Evolutionary conservation across 2,888 invertebrate species (phyloP).

Genomic region (Cotesia congregata): DNA sequence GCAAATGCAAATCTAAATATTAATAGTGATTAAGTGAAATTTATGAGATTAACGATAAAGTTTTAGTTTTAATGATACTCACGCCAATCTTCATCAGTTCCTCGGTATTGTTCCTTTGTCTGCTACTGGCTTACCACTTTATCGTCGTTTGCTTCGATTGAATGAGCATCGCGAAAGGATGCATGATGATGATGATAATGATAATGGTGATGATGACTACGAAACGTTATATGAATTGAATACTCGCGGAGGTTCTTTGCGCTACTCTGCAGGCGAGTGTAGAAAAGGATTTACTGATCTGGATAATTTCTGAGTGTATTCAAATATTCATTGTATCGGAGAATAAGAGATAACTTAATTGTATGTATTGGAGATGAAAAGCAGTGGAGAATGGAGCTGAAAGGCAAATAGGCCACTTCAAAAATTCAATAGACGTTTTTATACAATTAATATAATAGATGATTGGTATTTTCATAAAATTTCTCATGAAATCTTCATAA

Average conservation of each 20-base stretch:
- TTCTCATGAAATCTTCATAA: too few relatives aligned
- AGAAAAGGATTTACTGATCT: slow-evolving; percentile 26
- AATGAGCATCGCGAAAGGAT: slow-evolving; percentile 19
- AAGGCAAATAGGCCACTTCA: background rate
- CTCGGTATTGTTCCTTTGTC: slow-evolving; percentile 20
- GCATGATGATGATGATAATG: background rate
- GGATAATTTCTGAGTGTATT: slow-evolving; percentile 17
- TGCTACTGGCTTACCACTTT: background rate
- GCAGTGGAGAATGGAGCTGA: background rate
- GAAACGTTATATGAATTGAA: slow-evolving; percentile 18
- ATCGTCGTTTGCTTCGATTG: slow-evolving; percentile 17
- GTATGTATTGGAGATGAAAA: background rate
- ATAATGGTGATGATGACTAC: slow-evolving; percentile 3
- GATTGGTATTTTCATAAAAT: too few relatives aligned
- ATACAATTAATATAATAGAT: too few relatives aligned
- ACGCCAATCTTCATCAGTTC: slow-evolving; percentile 21
- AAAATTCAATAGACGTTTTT: too few relatives aligned
- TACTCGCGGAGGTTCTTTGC: background rate
- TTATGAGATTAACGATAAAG: slow-evolving; percentile 14
- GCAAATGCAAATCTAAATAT: too few relatives aligned
- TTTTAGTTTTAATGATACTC: background rate
- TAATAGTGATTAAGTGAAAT: background rate
- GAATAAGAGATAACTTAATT: background rate
- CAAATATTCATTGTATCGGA: background rate
- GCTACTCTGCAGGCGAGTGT: background rate